Conservation (phyloP, 2,113 vertebrate genomes). For the Dasyurus viverrinus region DNA sequence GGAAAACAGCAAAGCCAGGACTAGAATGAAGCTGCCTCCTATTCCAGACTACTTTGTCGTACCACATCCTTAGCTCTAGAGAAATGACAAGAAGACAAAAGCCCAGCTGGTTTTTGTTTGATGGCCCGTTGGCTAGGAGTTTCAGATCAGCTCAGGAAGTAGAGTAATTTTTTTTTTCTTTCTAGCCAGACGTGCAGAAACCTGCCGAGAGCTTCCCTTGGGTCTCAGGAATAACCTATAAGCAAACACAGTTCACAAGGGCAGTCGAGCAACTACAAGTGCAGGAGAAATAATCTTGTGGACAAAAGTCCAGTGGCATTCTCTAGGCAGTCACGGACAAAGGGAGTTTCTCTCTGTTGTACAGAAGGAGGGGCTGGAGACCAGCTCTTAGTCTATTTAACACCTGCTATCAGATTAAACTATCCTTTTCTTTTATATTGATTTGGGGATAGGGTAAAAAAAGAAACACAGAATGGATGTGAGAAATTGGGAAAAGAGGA, state of each 20-base stretch:
- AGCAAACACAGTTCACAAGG: neutral
- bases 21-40: neutral
- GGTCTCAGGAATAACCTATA: neutral
- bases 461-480: neutral
- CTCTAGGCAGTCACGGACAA: neutral
- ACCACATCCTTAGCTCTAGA: neutral
- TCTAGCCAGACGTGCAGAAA: neutral
- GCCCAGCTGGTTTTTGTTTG: neutral
- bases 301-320: neutral
- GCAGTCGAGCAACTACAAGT: neutral
- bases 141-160: neutral
- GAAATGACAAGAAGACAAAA: neutral
- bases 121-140: neutral
- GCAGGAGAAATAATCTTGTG: neutral
- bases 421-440: neutral
- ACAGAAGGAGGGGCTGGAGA: neutral
- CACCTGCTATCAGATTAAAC: neutral
- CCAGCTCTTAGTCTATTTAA: neutral
- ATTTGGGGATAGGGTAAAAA: neutral
- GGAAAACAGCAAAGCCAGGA: neutral
- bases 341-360: neutral
- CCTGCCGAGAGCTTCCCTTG: neutral
- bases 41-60: neutral
- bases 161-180: neutral
- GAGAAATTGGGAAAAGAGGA: neutral